Evolutionary conservation across 2,888 invertebrate genomes (phyloP).

Genomic region (Corythucha ciliata): DNA sequence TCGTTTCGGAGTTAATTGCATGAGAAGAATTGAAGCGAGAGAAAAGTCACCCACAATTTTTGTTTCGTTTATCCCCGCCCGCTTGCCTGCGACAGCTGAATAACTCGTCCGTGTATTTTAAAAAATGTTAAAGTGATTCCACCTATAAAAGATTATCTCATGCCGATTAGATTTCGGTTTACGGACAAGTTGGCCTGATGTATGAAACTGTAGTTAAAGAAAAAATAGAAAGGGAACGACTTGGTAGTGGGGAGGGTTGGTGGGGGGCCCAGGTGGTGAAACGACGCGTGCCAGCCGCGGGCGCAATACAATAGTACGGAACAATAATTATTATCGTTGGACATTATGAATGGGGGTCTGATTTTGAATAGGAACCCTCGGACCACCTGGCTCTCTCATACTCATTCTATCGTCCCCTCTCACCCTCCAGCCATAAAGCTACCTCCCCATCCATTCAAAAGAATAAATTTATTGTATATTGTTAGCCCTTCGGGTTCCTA

Average conservation of each 20-base stretch:
- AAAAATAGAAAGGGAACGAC: neutral
- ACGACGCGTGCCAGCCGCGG: neutral
- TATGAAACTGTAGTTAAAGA: conserved; percentile 19
- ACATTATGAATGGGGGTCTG: conserved; percentile 28
- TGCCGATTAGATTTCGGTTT: conserved; percentile 17
- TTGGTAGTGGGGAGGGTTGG: neutral
- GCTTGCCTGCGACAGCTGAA: too few relatives aligned
- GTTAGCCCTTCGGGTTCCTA: conserved; percentile 22
- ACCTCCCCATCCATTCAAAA: conserved; percentile 14
- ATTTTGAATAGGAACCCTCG: conserved; percentile 24
- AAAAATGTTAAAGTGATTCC: too few relatives aligned
- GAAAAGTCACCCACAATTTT: too few relatives aligned
- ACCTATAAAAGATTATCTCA: conserved; percentile 17
- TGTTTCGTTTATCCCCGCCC: too few relatives aligned
- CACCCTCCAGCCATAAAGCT: conserved; percentile 2
- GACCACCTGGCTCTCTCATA: conserved; percentile 24
- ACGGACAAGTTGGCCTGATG: conserved; percentile 5
- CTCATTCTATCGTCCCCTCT: conserved; percentile 15
- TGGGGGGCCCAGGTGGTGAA: conserved; percentile 20
- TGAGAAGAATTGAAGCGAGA: too few relatives aligned
- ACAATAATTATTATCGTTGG: conserved; percentile 31
- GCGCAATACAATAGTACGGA: neutral
- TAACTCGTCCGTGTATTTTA: too few relatives aligned
- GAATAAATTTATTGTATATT: conserved; percentile 28
- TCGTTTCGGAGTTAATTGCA: too few relatives aligned